Base-by-base conservation (phyloP, 2,888 invertebrate species). In the Liodrosophila aerea region DNA sequence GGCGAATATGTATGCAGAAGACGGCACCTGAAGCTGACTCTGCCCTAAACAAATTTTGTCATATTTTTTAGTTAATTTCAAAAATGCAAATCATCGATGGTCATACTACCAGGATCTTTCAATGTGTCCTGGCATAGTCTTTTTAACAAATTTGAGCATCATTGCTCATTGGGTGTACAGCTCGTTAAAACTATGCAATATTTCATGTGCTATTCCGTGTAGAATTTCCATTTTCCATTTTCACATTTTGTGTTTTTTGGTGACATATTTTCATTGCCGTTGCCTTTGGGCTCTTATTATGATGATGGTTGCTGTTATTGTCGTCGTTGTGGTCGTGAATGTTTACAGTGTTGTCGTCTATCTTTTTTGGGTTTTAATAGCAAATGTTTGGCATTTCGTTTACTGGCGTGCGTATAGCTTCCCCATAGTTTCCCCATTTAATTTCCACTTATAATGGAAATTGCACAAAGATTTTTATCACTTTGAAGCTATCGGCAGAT, bases 1-100 rank as follows among this genome's bases (percentile, higher is more conserved):
- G 15, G n/a, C n/a, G 36, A 64, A 57, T 72, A 47, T 73, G 57
- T 45, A 39, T 56, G 61, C 63, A 44, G 33, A 22, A 40, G 41
- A 16, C 44, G 36, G 41, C 58, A 61, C 62, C 64, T 73, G 68
- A 39, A 29, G 34, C 11, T 11, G 12, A 16, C 15, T 0, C 29
- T 49, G 41, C 46, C 11, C 15, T 27, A 29, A 34, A 34, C 46
- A 62, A 52, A 68, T 77, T 73, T 73, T 84, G 77, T 70, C 81
- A 86, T 81, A 81, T 73, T 86, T 84, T 83, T 75, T 65, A 75
- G 67, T 69, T 81, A 77, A 84, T 86, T 81, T 86, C 57, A 50
- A 62, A 86, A 84, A 84, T 86, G 82, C 82, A 84, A 82, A 82
- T 82, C 82, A 84, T 86, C 58, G 64, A 73, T 67, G 39, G 29